Evolutionary conservation across 2,888 invertebrate genomes (phyloP).

Genomic region (Patella depressa): DNA sequence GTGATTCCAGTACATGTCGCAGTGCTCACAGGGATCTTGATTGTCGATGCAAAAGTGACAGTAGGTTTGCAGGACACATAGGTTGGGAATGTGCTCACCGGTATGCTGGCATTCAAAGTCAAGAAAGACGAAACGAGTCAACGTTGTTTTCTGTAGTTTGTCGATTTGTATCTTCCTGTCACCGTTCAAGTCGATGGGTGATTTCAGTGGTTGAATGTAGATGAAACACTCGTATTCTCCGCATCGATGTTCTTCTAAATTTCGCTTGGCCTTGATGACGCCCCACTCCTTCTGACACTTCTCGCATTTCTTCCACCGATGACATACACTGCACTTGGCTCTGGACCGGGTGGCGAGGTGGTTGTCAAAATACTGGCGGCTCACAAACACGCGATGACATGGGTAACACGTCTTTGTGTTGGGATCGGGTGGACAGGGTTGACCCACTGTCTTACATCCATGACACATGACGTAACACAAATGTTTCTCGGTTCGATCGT

Average conservation of each 20-base stretch:
- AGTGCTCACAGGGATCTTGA: background rate
- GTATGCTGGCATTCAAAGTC: constrained; percentile 1
- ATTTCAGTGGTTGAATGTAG: too few relatives aligned
- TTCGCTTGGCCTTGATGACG: background rate
- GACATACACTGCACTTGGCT: background rate
- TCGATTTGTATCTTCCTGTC: too few relatives aligned
- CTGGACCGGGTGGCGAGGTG: background rate
- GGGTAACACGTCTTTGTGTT: background rate
- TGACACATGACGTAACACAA: too few relatives aligned
- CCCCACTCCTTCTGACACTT: background rate
- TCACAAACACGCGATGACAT: background rate
- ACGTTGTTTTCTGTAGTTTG: too few relatives aligned
- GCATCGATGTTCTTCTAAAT: background rate
- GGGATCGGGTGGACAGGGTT: too few relatives aligned
- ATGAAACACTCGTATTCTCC: background rate
- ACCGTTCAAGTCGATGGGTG: background rate
- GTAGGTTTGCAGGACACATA: background rate
- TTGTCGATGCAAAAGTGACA: background rate
- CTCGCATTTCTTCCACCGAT: background rate
- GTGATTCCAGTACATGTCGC: background rate
- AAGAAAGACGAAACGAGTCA: background rate
- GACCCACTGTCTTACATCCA: too few relatives aligned
- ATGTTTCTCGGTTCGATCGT: too few relatives aligned
- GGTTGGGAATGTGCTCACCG: background rate
- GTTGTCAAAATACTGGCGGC: background rate